These are phyloP conservation scores for Menura novaehollandiae DNA, from an alignment of 2,113 vertebrate species.

Conservation along the genomic window DNA sequence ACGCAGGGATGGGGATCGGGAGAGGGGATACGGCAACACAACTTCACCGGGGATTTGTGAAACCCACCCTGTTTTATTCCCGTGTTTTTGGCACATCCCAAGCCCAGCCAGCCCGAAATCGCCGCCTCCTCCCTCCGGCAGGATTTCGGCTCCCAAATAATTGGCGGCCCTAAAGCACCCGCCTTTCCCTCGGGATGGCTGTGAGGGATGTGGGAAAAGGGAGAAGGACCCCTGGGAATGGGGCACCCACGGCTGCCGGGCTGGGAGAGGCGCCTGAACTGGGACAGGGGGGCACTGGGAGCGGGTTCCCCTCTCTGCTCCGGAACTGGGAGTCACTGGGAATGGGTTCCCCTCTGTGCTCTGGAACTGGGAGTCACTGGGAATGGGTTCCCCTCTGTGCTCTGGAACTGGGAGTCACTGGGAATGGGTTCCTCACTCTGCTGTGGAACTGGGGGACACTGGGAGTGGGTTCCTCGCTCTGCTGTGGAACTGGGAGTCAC, in stretches of 20 bases:
- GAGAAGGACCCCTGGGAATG: neutral
- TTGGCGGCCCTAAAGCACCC: neutral
- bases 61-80: neutral
- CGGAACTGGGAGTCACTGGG: too few species aligned
- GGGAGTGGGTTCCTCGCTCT: too few species aligned
- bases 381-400: too few species aligned
- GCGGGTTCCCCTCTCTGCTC: too few species aligned
- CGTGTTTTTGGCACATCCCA: neutral
- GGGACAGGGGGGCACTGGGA: neutral
- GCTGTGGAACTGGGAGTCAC: too few species aligned
- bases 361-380: too few species aligned
- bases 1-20: neutral
- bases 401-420: neutral
- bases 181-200: constrained; percentile 34
- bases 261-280: neutral
- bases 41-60: neutral
- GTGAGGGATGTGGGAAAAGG: neutral
- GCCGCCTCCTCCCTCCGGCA: neutral
- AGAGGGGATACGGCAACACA: accelerated
- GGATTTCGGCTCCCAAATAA: constrained; percentile 34
- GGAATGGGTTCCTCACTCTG: too few species aligned
- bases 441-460: too few species aligned
- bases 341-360: too few species aligned
- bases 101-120: neutral
- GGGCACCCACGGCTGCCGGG: too few species aligned